These are phyloP conservation scores for Lutjanus erythropterus DNA, from an alignment of 2,113 vertebrate species.

Conservation along the genomic window DNA sequence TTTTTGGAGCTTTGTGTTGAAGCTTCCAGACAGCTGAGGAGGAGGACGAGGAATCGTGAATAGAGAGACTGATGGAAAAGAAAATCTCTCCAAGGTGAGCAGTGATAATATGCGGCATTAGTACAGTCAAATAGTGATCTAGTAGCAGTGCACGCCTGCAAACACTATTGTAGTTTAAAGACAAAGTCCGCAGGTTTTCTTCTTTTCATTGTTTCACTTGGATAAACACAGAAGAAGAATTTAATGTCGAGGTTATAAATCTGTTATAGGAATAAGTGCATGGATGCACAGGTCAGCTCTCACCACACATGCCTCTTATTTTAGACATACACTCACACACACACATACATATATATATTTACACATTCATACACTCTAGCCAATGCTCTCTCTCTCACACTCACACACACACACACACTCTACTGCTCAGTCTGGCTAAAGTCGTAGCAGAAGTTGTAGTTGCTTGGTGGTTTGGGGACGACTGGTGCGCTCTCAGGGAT, in stretches of 20 bases:
- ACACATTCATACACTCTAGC: constrained; percentile 28
- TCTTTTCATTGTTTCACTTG: constrained; percentile 12
- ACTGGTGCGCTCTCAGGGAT: constrained; percentile 92
- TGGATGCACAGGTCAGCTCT: constrained; percentile 35
- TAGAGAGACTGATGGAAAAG: neutral
- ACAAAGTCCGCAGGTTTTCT: neutral
- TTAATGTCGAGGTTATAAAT: constrained; percentile 33
- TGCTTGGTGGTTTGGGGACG: constrained; percentile 94
- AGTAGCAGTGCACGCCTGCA: neutral
- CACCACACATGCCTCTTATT: neutral
- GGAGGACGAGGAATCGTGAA: neutral
- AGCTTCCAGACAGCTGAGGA: constrained; percentile 1
- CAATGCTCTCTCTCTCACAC: too few species aligned
- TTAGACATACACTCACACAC: constrained; percentile 16
- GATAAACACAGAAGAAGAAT: constrained; percentile 15
- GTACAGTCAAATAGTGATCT: neutral
- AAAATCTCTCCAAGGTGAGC: neutral
- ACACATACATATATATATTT: constrained; percentile 27
- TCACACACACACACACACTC: too few species aligned
- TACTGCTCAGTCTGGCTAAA: constrained; percentile 92
- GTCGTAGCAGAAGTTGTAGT: constrained; percentile 97
- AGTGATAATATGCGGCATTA: constrained; percentile 1
- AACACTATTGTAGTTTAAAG: neutral
- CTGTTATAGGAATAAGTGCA: constrained; percentile 36
- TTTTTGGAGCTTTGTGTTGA: neutral